phyloP scores from a whole-genome alignment of 2,888 invertebrate species.

The Pandemis corylana region DNA sequence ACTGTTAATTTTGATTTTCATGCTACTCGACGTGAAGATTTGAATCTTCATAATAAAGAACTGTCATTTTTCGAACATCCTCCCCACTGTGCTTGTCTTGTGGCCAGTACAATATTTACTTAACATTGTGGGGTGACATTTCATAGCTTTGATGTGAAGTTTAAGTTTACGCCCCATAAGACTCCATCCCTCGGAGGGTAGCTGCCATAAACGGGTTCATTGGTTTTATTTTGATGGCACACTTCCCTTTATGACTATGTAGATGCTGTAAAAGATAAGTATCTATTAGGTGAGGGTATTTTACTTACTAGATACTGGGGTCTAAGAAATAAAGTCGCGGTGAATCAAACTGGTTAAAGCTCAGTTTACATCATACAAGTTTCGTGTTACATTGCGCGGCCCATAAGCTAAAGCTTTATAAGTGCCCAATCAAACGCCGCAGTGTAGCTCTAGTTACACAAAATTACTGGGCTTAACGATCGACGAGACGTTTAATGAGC shows the following conservation, averaged over 20 bases:
- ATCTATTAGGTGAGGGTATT: constrained; percentile 8
- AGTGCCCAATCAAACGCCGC: too few species aligned
- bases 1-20: too few species aligned
- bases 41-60: too few species aligned
- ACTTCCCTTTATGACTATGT: constrained; percentile 26
- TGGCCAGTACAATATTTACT: neutral
- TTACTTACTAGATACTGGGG: neutral
- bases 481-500: too few species aligned
- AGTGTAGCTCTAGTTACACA: too few species aligned
- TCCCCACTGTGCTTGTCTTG: neutral
- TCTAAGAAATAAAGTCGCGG: neutral
- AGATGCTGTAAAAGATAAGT: constrained; percentile 38
- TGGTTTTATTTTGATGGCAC: constrained; percentile 40
- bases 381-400: too few species aligned
- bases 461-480: too few species aligned
- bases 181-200: constrained; percentile 19
- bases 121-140: constrained; percentile 15
- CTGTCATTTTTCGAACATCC: too few species aligned
- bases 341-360: too few species aligned
- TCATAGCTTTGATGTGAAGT: constrained; percentile 21
- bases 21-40: too few species aligned
- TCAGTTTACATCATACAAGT: too few species aligned
- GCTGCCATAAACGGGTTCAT: constrained; percentile 35
- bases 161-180: constrained; percentile 33
- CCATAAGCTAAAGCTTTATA: too few species aligned